phyloP scores from a whole-genome alignment of 2,797 vertebrate species.

The Sebastes alutus region DNA sequence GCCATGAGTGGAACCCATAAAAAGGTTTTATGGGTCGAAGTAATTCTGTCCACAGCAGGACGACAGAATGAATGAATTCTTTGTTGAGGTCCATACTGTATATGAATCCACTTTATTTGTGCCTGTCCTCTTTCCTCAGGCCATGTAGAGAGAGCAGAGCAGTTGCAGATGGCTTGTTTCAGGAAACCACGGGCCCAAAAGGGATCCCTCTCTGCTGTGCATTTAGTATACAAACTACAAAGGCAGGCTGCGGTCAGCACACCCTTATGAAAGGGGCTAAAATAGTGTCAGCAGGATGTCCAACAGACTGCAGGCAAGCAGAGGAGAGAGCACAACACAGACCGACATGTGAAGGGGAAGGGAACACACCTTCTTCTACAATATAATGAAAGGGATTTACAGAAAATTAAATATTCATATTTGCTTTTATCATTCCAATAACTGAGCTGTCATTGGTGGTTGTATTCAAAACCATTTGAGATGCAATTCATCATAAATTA shows the following conservation, averaged over 20 bases:
- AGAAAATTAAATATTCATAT: background rate
- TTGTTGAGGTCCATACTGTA: constrained; percentile 53
- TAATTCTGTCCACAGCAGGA: constrained; percentile 49
- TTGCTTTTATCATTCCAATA: background rate
- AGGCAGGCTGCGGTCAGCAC: constrained; percentile 79
- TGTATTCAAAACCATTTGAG: background rate
- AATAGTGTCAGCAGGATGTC: constrained; percentile 81
- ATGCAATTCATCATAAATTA: background rate
- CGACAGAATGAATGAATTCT: constrained; percentile 61
- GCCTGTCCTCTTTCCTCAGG: constrained; percentile 67
- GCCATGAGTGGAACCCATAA: constrained; percentile 44
- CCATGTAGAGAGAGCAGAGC: constrained; percentile 65
- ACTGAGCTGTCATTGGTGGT: background rate
- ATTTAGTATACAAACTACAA: constrained; percentile 84
- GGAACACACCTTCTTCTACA: background rate
- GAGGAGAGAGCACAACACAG: constrained; percentile 40
- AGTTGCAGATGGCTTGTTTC: constrained; percentile 79
- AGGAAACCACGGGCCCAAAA: constrained; percentile 80
- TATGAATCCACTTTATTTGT: constrained; percentile 69
- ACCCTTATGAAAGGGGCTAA: constrained; percentile 81
- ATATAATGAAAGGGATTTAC: background rate
- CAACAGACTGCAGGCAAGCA: constrained; percentile 66
- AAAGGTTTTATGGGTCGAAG: constrained; percentile 52
- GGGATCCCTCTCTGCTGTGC: constrained; percentile 75
- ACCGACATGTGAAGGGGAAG: constrained; percentile 9